Evolutionary conservation across 2,888 invertebrate species (phyloP).

Genomic region (Unio delphinus): DNA sequence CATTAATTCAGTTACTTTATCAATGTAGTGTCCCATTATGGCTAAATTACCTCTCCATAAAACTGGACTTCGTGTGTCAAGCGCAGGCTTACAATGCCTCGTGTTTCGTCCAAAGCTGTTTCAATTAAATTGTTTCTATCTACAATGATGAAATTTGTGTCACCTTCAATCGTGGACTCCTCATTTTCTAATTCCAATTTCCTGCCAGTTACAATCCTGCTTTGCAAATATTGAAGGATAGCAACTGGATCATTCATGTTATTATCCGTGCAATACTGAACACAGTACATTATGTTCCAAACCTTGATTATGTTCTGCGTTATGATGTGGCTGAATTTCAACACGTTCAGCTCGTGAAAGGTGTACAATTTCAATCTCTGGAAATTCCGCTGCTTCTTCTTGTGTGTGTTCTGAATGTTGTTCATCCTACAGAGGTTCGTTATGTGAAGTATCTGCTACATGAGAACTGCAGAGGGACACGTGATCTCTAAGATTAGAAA

Average conservation of each 20-base stretch:
- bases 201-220: slow-evolving; percentile 16
- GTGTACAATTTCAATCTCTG: too few species aligned
- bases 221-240: background rate
- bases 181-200: slow-evolving; percentile 9
- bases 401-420: too few species aligned
- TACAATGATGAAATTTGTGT: slow-evolving; percentile 19
- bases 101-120: slow-evolving; percentile 17
- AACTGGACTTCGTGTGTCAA: slow-evolving; percentile 20
- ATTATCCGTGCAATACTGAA: too few species aligned
- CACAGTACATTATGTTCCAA: too few species aligned
- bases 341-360: background rate
- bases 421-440: too few species aligned
- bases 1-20: too few species aligned
- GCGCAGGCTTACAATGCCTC: background rate
- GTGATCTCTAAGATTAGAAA: slow-evolving; percentile 10
- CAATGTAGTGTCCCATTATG: too few species aligned
- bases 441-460: background rate
- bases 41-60: slow-evolving; percentile 11
- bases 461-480: slow-evolving; percentile 2
- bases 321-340: background rate
- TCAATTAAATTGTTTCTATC: slow-evolving; percentile 14
- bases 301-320: background rate
- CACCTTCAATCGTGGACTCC: slow-evolving; percentile 6
- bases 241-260: background rate
- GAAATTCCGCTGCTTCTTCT: too few species aligned